Evolutionary conservation across 2,888 invertebrate species (phyloP).

Genomic region (Petrophora chlorosata): DNA sequence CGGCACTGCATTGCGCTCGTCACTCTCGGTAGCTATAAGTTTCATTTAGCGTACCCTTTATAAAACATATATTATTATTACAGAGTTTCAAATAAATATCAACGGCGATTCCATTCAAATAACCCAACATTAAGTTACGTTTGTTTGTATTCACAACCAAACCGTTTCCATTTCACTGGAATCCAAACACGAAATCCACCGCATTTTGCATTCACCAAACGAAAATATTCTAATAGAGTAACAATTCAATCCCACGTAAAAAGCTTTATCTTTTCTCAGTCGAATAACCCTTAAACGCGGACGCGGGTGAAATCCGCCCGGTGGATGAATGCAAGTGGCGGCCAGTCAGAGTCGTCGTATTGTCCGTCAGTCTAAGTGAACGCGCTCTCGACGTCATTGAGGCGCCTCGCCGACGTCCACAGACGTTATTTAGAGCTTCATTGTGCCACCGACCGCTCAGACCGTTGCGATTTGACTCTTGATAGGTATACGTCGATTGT

Average conservation of each 20-base stretch:
- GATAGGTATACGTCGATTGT: conserved; percentile 75
- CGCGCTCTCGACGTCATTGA: conserved; percentile 63
- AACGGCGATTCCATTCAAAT: not conserved
- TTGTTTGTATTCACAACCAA: not conserved
- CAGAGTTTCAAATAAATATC: not conserved
- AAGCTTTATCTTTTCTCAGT: conserved; percentile 62
- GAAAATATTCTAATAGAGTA: conserved; percentile 46
- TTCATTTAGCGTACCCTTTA: no score
- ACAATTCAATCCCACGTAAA: conserved; percentile 54
- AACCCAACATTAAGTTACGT: not conserved
- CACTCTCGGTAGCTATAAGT: no score
- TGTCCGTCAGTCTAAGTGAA: conserved; percentile 72
- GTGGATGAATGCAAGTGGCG: conserved; percentile 63
- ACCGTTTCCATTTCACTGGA: conserved; percentile 1
- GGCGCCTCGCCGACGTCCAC: conserved; percentile 75
- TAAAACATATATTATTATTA: no score
- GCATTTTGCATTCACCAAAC: conserved; percentile 20
- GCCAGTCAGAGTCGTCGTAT: conserved; percentile 68
- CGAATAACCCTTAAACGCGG: conserved; percentile 62
- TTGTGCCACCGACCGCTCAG: conserved; percentile 65
- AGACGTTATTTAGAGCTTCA: conserved; percentile 78
- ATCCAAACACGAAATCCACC: not conserved
- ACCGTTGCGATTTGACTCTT: conserved; percentile 67
- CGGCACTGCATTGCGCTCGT: no score
- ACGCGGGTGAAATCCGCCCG: conserved; percentile 51